Base-by-base conservation (phyloP, 2,113 vertebrate species). In the Capreolus pygargus region DNA sequence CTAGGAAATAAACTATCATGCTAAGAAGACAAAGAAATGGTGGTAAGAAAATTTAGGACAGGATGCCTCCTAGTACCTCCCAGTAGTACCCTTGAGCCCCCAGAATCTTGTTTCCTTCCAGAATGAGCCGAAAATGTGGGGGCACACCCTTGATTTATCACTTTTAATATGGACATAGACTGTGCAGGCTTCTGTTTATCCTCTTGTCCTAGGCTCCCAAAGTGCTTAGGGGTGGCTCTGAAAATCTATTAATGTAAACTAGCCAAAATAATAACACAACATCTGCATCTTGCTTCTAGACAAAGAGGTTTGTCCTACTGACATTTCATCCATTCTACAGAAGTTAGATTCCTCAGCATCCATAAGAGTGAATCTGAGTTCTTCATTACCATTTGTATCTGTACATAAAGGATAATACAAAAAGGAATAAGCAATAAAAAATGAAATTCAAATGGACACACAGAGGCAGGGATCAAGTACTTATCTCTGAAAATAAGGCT, bases 401-500 rank as follows among this genome's bases (percentile, higher is more conserved):
- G 5, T 17, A 85, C 13, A 85, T 36, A 47, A 58, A 81, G n/a
- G 74, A 10, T 27, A 74, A 52, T 33, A 82, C 57, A 45, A 94
- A 94, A 91, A 88, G 39, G 39, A 25, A 52, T 36, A 67, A 52
- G 43, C 64, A 45, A 39, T n/a, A 70, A 47, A 76, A 96, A 92
- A 28, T 84, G 27, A 79, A 84, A 94, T 43, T 64, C 47, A 61
- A 47, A 89, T 36, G 7, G 33, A 93, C n/a, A 58, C 9, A 81
- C 2, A 90, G 36, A 74, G 67, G 57, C 64, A 58, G 27, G 50
- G 23, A 36, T 60, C 57, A 70, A 79, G 39, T 54, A 89, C 43
- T 93, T 52, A 23, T 45, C 79, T 95, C 78, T 92, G 85, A 79
- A 88, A 92, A 92, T 81, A 54, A 91, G 83, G 81, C 27, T 61